These are phyloP conservation scores for Eulemur rubriventer DNA, from an alignment of 2,797 vertebrate species.

Conservation along the genomic window DNA sequence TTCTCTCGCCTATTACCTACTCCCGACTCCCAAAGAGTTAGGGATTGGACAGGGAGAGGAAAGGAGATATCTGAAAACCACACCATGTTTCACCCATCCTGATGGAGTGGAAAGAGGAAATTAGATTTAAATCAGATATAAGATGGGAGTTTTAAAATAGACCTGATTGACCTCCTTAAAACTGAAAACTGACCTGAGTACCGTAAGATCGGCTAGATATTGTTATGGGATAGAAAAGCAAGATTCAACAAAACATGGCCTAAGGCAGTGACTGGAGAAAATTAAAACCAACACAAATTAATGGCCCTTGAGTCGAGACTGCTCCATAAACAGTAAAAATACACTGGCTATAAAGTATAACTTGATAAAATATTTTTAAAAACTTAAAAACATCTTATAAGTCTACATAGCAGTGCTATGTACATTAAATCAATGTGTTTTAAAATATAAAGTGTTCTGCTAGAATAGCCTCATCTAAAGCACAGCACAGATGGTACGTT, in stretches of 20 bases:
- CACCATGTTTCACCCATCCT: neutral
- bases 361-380: constrained; percentile 21
- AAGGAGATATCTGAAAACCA: neutral
- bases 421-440: neutral
- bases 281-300: neutral
- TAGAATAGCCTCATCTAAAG: neutral
- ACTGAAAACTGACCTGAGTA: neutral
- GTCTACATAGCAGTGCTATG: neutral
- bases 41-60: neutral
- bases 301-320: neutral
- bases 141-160: neutral
- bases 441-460: neutral
- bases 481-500: neutral
- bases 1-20: neutral
- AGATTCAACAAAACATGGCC: neutral
- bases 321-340: constrained; percentile 13
- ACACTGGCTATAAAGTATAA: neutral
- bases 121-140: neutral
- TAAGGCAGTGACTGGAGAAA: neutral
- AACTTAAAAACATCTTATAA: neutral
- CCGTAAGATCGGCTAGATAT: neutral
- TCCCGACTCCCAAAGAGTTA: neutral
- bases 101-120: neutral
- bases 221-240: neutral
- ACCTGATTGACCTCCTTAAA: neutral